phyloP scores from a whole-genome alignment of 2,797 vertebrate genomes.

The Sphenodon punctatus region DNA sequence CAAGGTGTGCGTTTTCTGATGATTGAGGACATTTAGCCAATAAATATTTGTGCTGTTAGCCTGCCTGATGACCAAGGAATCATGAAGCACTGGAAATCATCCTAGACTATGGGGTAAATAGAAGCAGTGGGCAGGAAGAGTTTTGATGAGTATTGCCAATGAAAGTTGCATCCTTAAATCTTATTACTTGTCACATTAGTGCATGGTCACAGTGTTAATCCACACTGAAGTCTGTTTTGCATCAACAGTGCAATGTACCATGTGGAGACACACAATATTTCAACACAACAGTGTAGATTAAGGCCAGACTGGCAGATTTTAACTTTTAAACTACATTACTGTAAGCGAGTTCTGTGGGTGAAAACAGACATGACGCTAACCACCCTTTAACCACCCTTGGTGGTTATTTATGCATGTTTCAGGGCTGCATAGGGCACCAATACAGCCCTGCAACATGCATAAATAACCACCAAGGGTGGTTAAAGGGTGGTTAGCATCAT shows the following conservation, averaged over 20 bases:
- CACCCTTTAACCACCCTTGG: too few relatives aligned
- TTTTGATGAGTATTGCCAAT: not conserved
- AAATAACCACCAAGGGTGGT: too few relatives aligned
- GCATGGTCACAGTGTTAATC: not conserved
- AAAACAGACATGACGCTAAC: too few relatives aligned
- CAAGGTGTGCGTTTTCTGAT: not conserved
- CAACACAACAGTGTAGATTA: not conserved
- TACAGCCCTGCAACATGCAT: too few relatives aligned
- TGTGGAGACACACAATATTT: not conserved
- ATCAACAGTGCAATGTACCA: fast-evolving
- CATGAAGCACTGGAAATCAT: not conserved
- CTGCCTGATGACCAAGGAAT: not conserved
- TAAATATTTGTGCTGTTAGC: not conserved
- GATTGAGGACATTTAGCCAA: not conserved
- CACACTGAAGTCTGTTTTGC: not conserved
- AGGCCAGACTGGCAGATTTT: not conserved
- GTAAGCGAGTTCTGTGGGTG: too few relatives aligned
- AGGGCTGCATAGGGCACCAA: too few relatives aligned
- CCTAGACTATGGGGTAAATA: not conserved
- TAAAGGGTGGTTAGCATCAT: too few relatives aligned
- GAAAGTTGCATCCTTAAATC: not conserved
- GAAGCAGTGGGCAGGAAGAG: not conserved
- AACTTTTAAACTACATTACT: too few relatives aligned
- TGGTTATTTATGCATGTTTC: too few relatives aligned
- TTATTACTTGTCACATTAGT: not conserved